Evolutionary conservation across 2,113 vertebrate genomes (phyloP), one percentile per base, ranked within the genome.

Genomic region (Channa maculata): DNA sequence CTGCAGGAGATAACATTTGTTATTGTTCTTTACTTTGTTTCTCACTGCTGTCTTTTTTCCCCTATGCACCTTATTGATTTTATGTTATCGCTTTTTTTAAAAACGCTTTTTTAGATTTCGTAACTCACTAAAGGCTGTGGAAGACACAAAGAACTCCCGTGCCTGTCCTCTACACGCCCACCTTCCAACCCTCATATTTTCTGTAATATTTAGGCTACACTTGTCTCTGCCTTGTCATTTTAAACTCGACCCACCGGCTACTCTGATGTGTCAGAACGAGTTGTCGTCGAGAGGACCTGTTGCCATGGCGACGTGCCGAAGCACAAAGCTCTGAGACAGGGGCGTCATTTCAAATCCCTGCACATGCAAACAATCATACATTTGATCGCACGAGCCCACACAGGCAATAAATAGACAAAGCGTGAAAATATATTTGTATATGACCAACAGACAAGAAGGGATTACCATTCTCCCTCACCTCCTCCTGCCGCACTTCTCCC

Each of bases 251-350:
- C 73, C 67, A 3, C 3, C 33, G 62, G 84, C 77, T 38, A 69
- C 75, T 80, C 63, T 45, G 59, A 65, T 59, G 50, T 71, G 75
- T 84, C 63, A 52, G 71, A 85, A 53, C 54, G 50, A 8, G 67
- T 80, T 51, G 39, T 55, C n/a, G 55, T 75, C 5, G 79, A 82
- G 76, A 79, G 71, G 66, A 90, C 86, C 78, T 87, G 90, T 92
- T 92, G 88, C 88, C 79, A 75, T 82, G 86, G 65, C 59, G 72
- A 88, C 68, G 9, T 15, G 0, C 65, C 45, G 59, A 90, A 67
- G 88, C 84, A 63, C 52, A 69, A 34, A 38, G 61, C 75, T 88
- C 41, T 2, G 36, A 78, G 73, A 80, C 62, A 41, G 39, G 15
- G 73, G 60, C 74, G 49, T 84, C 51, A 14, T 46, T 41, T 80